Evolutionary conservation across 2,113 vertebrate genomes (phyloP), one percentile per base, ranked within the genome.

Genomic region (Phyllostomus discolor): DNA sequence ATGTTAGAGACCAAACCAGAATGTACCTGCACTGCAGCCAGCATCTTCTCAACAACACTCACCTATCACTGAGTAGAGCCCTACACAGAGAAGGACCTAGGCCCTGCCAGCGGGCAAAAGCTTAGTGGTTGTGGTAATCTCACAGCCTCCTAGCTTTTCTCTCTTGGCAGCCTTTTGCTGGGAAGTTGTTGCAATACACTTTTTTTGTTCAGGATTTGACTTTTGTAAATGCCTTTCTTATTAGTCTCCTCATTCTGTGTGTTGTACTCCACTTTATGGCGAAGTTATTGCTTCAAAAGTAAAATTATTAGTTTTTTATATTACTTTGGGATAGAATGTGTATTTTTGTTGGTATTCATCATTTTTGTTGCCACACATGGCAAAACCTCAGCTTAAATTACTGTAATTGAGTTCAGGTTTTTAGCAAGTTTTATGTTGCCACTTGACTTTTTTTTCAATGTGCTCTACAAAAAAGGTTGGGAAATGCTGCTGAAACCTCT

Each of bases 331-430:
- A 97, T 98, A 76, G 41, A 54, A 0, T 0, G 41, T 2, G 0
- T 89, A 0, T 98, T 99, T 94, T 0, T 99, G 14, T 7, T 99
- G 72, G 98, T 99, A 38, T 99, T 99, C 52, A 15, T 98, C 87
- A 28, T 97, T n/a, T 98, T 99, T 88, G 64, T 96, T 20, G 3
- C 73, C 0, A 96, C 96, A 41, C 98, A 95, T 91, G 94, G 96
- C 12, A 69, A 20, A 14, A 91, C 92, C 0, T 0, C 1, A 7
- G 0, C 97, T 96, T 98, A 99, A 98, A 57, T 0, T 0, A 66
- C 70, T 16, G 98, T 99, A 76, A 98, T 92, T 97, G 99, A 99
- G 50, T 54, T 79, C 90, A 20, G 52, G 14, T 80, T 95, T 89
- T 93, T 84, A 76, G 35, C 43, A 70, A 72, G n/a, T 75, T 76